These are phyloP conservation scores for Exocentrus adspersus DNA, from an alignment of 2,888 invertebrate species.

Conservation along the genomic window DNA sequence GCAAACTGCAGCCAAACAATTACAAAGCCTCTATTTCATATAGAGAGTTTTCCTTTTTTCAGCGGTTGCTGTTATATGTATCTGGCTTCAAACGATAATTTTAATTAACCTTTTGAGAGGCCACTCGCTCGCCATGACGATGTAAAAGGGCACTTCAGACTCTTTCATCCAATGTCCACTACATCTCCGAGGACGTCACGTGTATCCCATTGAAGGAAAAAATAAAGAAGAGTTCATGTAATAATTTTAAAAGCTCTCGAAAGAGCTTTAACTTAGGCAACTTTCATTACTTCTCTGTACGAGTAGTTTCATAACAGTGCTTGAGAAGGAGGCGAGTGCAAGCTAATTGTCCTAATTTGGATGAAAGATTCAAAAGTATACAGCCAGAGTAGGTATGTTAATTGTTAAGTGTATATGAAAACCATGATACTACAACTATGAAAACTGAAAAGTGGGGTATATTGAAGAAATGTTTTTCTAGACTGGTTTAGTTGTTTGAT, in stretches of 20 bases:
- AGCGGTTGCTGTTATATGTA: neutral
- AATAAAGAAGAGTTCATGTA: slow-evolving; percentile 7
- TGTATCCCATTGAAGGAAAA: slow-evolving; percentile 1
- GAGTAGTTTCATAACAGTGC: slow-evolving; percentile 5
- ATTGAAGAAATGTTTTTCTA: no score
- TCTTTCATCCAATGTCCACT: slow-evolving; percentile 13
- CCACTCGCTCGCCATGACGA: neutral
- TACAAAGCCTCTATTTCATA: neutral
- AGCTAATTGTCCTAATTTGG: neutral
- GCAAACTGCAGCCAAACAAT: neutral
- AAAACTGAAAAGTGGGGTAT: no score
- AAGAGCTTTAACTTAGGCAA: slow-evolving; percentile 15
- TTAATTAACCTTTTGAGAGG: neutral
- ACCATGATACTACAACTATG: no score
- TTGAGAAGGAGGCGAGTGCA: neutral
- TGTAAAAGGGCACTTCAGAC: slow-evolving; percentile 1
- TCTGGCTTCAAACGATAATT: neutral
- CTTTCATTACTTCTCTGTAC: neutral
- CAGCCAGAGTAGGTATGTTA: neutral
- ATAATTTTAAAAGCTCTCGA: slow-evolving; percentile 5
- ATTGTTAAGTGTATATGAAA: no score
- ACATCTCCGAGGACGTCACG: neutral
- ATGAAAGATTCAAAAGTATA: neutral
- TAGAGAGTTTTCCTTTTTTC: neutral
- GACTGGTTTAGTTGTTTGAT: no score